Evolutionary conservation across 2,113 vertebrate species (phyloP).

Genomic region (Lota lota): DNA sequence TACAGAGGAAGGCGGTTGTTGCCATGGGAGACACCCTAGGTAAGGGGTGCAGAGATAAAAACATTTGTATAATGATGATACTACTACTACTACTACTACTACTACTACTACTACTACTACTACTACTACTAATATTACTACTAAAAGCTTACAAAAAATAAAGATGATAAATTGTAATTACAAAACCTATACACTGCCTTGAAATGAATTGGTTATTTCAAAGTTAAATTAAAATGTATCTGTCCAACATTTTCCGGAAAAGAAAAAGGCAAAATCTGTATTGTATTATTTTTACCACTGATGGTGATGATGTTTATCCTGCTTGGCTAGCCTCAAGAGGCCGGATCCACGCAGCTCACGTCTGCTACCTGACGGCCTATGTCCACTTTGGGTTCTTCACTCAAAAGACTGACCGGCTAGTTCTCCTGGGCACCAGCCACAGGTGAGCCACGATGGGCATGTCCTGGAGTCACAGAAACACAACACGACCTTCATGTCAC

Average conservation of each 20-base stretch:
- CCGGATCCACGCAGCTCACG: constrained; percentile 81
- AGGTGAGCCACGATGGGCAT: constrained; percentile 60
- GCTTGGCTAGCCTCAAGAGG: constrained; percentile 79
- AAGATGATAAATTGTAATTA: neutral
- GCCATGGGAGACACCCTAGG: constrained; percentile 87
- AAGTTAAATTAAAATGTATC: no score
- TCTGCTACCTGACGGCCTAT: constrained; percentile 85
- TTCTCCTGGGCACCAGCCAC: constrained; percentile 84
- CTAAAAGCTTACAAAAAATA: no score
- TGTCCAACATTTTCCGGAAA: no score
- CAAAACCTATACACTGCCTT: neutral
- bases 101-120: neutral
- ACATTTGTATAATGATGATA: no score
- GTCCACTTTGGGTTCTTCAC: constrained; percentile 79
- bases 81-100: neutral
- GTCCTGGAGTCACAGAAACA: no score
- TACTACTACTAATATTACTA: no score
- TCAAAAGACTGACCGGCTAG: constrained; percentile 75
- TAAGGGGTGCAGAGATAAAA: constrained; percentile 42
- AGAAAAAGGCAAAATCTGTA: no score
- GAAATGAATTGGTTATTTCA: neutral
- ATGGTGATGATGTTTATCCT: constrained; percentile 1
- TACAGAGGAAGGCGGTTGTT: constrained; percentile 74
- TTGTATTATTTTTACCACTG: no score
- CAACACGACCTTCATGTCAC: no score